phyloP scores from a whole-genome alignment of 1,140 invertebrate genomes.

The Tachypleus tridentatus region DNA sequence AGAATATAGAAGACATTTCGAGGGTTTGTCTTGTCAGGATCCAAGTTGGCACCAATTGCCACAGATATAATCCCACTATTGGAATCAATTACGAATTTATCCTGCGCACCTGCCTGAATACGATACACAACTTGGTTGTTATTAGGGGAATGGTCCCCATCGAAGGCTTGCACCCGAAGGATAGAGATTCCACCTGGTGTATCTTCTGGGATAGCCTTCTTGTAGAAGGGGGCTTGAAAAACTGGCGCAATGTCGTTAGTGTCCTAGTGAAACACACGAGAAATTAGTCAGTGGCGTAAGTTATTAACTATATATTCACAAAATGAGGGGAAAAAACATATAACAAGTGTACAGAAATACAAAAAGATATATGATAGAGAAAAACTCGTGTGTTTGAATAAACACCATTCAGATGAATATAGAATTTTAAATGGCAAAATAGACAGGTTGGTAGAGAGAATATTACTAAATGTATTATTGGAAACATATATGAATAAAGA shows the following conservation, averaged over 20 bases:
- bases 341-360: too few relatives aligned
- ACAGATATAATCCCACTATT: conserved; percentile 70
- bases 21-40: conserved; percentile 71
- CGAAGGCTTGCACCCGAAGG: conserved; percentile 59
- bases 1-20: conserved; percentile 44
- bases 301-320: too few relatives aligned
- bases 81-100: conserved; percentile 83
- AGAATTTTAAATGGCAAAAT: too few relatives aligned
- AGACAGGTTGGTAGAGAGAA: too few relatives aligned
- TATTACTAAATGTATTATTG: too few relatives aligned
- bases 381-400: too few relatives aligned
- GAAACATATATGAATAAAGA: too few relatives aligned
- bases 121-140: conserved; percentile 78
- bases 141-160: conserved; percentile 68
- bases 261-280: conserved; percentile 44
- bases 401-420: too few relatives aligned
- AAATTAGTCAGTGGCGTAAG: too few relatives aligned
- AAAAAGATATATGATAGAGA: neutral
- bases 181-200: conserved; percentile 61
- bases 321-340: too few relatives aligned
- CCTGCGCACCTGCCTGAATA: conserved; percentile 69
- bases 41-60: conserved; percentile 68
- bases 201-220: conserved; percentile 64
- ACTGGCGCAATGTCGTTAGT: conserved; percentile 72
- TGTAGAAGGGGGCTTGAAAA: conserved; percentile 62